These are phyloP conservation scores for Numida meleagris DNA, from an alignment of 2,113 vertebrate species.

Conservation along the genomic window DNA sequence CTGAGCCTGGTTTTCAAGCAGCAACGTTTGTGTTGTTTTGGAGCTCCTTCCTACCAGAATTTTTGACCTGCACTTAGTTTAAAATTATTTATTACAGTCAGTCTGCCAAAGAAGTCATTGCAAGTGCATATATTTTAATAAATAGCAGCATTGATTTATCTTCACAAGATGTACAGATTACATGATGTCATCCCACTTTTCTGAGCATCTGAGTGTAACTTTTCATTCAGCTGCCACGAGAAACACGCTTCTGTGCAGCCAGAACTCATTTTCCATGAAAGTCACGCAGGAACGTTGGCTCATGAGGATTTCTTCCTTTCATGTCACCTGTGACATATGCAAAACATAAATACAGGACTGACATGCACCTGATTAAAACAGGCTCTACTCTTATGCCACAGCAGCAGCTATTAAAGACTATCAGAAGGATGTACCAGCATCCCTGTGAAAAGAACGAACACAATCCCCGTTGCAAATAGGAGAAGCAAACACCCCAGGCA, in stretches of 20 bases:
- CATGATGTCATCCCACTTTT: neutral
- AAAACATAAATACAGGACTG: neutral
- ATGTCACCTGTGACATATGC: accelerated
- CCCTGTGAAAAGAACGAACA: neutral
- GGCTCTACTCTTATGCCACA: neutral
- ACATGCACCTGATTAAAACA: neutral
- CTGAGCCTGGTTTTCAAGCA: neutral
- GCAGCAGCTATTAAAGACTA: neutral
- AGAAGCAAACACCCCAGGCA: neutral
- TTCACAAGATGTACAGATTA: neutral
- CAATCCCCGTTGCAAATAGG: neutral
- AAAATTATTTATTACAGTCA: neutral
- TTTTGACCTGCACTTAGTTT: neutral
- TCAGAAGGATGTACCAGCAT: neutral
- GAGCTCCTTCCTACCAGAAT: neutral
- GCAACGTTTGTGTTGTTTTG: neutral
- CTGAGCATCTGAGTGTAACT: neutral
- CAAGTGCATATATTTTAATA: neutral
- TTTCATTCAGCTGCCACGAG: neutral
- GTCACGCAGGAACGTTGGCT: neutral
- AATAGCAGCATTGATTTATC: neutral
- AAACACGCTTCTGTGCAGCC: neutral
- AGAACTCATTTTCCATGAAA: neutral
- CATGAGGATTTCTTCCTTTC: neutral
- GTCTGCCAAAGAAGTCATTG: neutral